Conservation (phyloP, 1,140 invertebrate genomes). For the Zaprionus tsacasi region DNA sequence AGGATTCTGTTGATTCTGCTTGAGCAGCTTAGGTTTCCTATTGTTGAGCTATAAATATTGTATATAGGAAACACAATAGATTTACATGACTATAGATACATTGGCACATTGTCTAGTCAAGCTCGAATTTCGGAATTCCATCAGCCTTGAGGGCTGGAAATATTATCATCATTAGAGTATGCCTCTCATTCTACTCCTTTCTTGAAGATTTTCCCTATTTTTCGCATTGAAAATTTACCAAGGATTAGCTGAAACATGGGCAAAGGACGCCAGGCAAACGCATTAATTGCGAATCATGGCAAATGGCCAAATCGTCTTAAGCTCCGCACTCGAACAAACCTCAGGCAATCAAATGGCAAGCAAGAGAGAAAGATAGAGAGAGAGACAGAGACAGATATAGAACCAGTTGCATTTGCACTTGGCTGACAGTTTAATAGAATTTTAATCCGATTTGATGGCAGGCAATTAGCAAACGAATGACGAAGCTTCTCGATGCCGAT, state of each 20-base stretch:
- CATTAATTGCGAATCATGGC: constrained; percentile 69
- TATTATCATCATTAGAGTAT: constrained; percentile 46
- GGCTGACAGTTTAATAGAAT: constrained; percentile 49
- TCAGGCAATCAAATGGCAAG: constrained; percentile 40
- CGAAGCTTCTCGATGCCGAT: constrained; percentile 13
- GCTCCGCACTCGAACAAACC: constrained; percentile 47
- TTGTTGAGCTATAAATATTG: neutral
- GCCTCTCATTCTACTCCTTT: neutral
- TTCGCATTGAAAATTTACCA: constrained; percentile 41
- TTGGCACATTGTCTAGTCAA: neutral
- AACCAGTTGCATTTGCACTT: constrained; percentile 29
- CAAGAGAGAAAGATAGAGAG: constrained; percentile 5
- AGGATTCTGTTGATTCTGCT: neutral
- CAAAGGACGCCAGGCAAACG: neutral
- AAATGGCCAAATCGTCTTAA: constrained; percentile 65
- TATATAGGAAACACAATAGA: neutral
- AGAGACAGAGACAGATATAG: neutral
- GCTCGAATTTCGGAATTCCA: neutral
- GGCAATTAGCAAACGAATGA: constrained; percentile 41
- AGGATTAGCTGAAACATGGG: constrained; percentile 42
- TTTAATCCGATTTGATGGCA: constrained; percentile 53
- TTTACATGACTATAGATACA: neutral
- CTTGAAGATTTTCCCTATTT: constrained; percentile 19
- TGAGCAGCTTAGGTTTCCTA: neutral
- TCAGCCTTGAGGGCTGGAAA: neutral